These are phyloP conservation scores for Drosophila trichaetosa DNA, from an alignment of 2,888 invertebrate genomes.

Conservation along the genomic window DNA sequence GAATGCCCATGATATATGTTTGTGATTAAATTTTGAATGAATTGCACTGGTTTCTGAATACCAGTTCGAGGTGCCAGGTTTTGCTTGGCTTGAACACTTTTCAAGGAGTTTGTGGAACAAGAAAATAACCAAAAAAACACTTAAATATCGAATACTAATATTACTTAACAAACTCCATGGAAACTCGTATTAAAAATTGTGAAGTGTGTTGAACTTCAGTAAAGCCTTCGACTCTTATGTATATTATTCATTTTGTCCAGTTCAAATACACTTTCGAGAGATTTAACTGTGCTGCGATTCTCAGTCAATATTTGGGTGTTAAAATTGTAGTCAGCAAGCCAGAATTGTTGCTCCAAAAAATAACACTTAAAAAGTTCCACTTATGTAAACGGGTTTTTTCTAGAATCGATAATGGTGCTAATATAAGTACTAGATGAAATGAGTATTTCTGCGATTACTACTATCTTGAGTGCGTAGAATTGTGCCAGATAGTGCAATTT, in stretches of 20 bases:
- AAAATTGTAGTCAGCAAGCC: slow-evolving; percentile 32
- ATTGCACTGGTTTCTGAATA: neutral
- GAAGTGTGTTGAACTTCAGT: neutral
- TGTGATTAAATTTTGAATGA: slow-evolving; percentile 36
- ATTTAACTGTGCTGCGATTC: neutral
- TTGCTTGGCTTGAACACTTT: neutral
- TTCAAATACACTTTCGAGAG: neutral
- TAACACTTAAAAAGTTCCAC: slow-evolving; percentile 2
- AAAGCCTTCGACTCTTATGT: neutral
- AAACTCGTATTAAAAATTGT: neutral
- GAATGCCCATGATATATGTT: slow-evolving; percentile 31
- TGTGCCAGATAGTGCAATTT: neutral
- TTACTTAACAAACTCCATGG: neutral
- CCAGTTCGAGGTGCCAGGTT: no score
- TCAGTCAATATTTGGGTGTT: slow-evolving; percentile 39
- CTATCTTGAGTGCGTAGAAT: neutral
- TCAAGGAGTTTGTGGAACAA: no score
- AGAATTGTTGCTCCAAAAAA: neutral
- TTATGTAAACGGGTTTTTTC: slow-evolving; percentile 48
- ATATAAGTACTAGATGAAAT: slow-evolving; percentile 23
- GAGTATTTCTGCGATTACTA: slow-evolving; percentile 23
- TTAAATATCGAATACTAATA: neutral
- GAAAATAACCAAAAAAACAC: neutral
- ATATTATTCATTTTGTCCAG: neutral
- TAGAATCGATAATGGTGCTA: slow-evolving; percentile 47